These are phyloP conservation scores for Diplosoma virens DNA, from an alignment of 23 tunicate genomes.

Conservation along the genomic window DNA sequence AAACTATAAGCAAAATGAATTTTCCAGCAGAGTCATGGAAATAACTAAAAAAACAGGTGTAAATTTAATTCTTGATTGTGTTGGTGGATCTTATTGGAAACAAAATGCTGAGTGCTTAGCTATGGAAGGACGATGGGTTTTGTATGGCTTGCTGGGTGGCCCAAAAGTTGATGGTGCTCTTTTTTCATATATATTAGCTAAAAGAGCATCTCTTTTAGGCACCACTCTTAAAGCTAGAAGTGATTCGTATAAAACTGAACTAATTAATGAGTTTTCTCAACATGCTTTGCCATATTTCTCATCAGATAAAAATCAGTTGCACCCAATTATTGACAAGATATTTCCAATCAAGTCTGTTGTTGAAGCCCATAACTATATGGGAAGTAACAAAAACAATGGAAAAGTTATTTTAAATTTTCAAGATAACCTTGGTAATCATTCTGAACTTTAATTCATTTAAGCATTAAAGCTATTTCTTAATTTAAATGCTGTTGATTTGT, in stretches of 20 bases:
- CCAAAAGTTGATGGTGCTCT: conserved; percentile 71
- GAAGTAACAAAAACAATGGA: conserved; percentile 78
- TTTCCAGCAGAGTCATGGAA: conserved; percentile 43
- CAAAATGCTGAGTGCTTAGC: conserved; percentile 73
- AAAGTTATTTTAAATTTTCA: conserved; percentile 47
- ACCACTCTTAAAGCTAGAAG: conserved; percentile 80
- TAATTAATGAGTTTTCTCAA: conserved; percentile 58
- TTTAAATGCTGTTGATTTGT: too few relatives aligned
- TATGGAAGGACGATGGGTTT: conserved; percentile 86
- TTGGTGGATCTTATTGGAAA: conserved; percentile 89
- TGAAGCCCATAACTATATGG: conserved; percentile 88
- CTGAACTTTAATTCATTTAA: background rate
- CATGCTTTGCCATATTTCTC: conserved; percentile 71
- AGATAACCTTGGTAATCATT: background rate
- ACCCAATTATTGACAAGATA: conserved; percentile 68
- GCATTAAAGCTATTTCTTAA: background rate
- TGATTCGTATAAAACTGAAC: conserved; percentile 65
- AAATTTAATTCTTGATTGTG: conserved; percentile 90
- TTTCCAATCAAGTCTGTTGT: conserved; percentile 45
- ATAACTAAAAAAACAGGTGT: conserved; percentile 61
- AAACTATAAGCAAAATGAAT: conserved; percentile 81
- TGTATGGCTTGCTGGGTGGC: conserved; percentile 91
- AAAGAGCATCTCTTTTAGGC: conserved; percentile 67
- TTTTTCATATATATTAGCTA: conserved; percentile 42
- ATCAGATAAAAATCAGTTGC: conserved; percentile 3